These are phyloP conservation scores for Uloborus diversus DNA, from an alignment of 1,140 invertebrate genomes.

Conservation along the genomic window DNA sequence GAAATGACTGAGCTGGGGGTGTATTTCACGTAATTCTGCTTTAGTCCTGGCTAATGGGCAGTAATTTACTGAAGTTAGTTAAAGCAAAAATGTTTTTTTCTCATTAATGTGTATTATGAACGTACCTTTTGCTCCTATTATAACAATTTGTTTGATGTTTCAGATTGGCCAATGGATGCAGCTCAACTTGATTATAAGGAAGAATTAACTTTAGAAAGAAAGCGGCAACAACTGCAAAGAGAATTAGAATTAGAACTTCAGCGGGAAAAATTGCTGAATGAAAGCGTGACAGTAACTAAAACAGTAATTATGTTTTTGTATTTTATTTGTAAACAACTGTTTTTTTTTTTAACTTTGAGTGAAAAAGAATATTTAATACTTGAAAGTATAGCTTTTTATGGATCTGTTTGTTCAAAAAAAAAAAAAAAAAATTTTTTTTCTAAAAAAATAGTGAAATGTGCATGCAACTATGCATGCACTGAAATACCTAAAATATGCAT, in stretches of 20 bases:
- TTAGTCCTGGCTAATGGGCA: background rate
- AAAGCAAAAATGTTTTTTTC: background rate
- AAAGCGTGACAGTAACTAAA: slow-evolving; percentile 55
- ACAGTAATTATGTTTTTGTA: slow-evolving; percentile 29
- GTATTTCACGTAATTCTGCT: no score
- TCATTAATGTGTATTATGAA: background rate
- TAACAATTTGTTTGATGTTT: no score
- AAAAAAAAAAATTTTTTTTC: no score
- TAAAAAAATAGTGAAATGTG: no score
- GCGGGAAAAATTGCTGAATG: slow-evolving; percentile 55
- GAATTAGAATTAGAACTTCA: slow-evolving; percentile 58
- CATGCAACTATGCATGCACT: no score
- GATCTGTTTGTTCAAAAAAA: no score
- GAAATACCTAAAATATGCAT: no score
- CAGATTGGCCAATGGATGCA: slow-evolving; percentile 57
- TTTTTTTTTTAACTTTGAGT: slow-evolving; percentile 8
- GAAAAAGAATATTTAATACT: no score
- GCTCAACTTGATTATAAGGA: slow-evolving; percentile 58
- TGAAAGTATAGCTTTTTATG: no score
- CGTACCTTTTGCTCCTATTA: no score
- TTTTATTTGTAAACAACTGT: background rate
- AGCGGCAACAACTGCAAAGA: slow-evolving; percentile 58
- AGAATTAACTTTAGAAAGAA: slow-evolving; percentile 57
- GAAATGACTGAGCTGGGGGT: no score
- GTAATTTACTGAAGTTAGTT: no score